Evolutionary conservation across 1,140 invertebrate species (phyloP), one percentile per base, ranked within the genome.

Genomic region (Cherax quadricarinatus): DNA sequence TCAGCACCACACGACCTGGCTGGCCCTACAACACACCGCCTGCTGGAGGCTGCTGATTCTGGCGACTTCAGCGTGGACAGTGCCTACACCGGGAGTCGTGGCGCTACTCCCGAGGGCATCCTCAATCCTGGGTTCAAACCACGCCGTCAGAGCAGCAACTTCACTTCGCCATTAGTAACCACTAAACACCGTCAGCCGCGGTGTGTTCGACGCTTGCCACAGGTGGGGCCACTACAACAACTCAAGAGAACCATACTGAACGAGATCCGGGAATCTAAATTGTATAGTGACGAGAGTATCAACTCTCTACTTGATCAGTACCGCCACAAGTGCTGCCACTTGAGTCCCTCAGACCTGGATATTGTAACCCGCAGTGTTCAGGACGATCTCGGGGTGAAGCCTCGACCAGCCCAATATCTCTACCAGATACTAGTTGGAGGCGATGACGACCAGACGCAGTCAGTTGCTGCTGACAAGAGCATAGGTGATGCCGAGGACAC

Each of bases 251-350:
- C 60, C 60, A 91, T 91, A 10, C 30, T 91, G 78, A 81, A 51
- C 41, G 89, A 91, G 24, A 87, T 91, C n/a, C 84, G 85, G 41
- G 84, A 91, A 14, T 62, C 53, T 14, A 66, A 75, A 6, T 48
- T 91, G 30, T 91, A 91, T 62, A 91, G 89, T 53, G 89, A 91
- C 30, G 89, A 91, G 48, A 91, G 89, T 57, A 91, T 91, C 51
- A 91, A 91, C 57, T 86, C 84, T 3, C 84, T 91, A n/a, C 75
- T 91, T 18, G 89, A 91, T 16, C 75, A 86, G 18, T 80, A 91
- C 60, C 84, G 85, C 14, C 51, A 57, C 53, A 53, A 75, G 21
- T 91, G 66, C 41, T 80, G 75, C 48, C 70, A 91, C 24, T 48
- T 91, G 30, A 51, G 49, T 21, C 7, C 75, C 21, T 3, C 75